Evolutionary conservation across 2,113 vertebrate genomes (phyloP).

Genomic region (Oophaga pumilio): DNA sequence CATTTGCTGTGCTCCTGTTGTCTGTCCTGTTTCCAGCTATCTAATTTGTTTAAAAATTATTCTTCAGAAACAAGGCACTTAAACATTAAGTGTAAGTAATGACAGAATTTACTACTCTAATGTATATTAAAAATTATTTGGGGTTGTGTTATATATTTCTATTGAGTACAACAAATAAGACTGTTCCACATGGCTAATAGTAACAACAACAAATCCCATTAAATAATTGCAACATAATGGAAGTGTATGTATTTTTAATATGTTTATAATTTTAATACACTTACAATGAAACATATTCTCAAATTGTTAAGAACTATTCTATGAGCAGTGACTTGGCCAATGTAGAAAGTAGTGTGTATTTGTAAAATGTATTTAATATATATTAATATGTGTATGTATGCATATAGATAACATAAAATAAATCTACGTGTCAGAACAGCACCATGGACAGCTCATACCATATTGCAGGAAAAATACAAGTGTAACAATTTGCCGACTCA

Average conservation of each 20-base stretch:
- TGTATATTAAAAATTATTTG: neutral
- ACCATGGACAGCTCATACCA: slow-evolving; percentile 16
- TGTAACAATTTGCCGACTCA: too few relatives aligned
- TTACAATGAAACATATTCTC: neutral
- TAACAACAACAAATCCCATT: too few relatives aligned
- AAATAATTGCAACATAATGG: neutral
- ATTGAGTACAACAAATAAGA: neutral
- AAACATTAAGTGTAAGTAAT: slow-evolving; percentile 3
- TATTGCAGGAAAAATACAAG: too few relatives aligned
- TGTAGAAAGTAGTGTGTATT: too few relatives aligned
- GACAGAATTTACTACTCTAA: neutral
- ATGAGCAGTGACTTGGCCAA: neutral
- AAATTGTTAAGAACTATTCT: neutral
- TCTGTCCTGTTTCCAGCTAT: neutral
- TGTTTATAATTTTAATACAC: neutral
- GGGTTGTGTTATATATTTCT: neutral
- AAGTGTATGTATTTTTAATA: neutral
- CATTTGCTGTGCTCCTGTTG: neutral
- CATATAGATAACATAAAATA: neutral
- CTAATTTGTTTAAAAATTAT: neutral
- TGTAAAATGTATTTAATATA: too few relatives aligned
- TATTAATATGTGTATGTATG: too few relatives aligned
- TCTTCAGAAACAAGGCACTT: neutral
- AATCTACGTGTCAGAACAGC: neutral
- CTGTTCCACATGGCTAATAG: neutral